Conservation (phyloP, 2,113 vertebrate genomes). For the Tupaia tana region DNA sequence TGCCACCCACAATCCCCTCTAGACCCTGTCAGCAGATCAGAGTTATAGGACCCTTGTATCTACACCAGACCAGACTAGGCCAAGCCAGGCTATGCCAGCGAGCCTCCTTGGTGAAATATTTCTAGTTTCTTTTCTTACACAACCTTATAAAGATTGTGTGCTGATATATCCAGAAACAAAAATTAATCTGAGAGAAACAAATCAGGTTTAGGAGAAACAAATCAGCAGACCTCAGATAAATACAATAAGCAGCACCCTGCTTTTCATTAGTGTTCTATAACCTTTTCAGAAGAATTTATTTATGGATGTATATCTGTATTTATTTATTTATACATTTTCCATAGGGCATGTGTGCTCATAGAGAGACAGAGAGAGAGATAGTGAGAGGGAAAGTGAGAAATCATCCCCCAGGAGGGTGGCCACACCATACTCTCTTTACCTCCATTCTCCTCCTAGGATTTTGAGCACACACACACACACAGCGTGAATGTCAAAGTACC, state of each 20-base stretch:
- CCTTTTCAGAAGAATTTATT: background rate
- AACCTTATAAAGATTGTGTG: background rate
- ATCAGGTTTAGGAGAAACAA: conserved; percentile 32
- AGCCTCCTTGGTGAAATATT: background rate
- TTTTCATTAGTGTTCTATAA: background rate
- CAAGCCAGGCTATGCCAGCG: background rate
- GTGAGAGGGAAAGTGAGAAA: too few species aligned
- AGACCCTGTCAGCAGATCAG: background rate
- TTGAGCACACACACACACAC: too few species aligned
- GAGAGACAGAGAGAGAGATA: too few species aligned
- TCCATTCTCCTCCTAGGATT: too few species aligned
- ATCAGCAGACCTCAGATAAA: background rate
- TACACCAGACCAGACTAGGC: background rate
- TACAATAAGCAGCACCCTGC: background rate
- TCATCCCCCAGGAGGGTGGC: too few species aligned
- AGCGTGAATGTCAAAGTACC: too few species aligned
- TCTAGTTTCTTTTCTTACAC: conserved; percentile 31
- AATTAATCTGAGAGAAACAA: conserved; percentile 1
- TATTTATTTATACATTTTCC: too few species aligned
- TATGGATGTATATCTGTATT: too few species aligned
- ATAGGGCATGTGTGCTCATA: too few species aligned
- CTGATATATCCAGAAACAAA: conserved; percentile 51
- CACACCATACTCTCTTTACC: too few species aligned
- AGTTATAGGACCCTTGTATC: too few species aligned
- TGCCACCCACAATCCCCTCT: background rate